These are phyloP conservation scores for Melangyna quadrimaculata DNA, from an alignment of 2,888 invertebrate species.

Conservation along the genomic window DNA sequence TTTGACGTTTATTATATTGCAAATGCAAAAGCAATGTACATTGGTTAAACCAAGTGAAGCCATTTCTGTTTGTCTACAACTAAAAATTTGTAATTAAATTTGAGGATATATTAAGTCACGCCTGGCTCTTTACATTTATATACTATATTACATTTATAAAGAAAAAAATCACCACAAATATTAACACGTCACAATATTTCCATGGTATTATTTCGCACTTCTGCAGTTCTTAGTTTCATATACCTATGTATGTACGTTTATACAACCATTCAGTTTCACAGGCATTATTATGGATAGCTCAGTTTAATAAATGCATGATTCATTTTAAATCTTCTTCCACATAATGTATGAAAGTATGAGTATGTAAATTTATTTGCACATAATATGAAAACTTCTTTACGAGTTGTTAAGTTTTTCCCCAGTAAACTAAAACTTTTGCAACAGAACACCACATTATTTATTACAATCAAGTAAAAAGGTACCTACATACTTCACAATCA, in stretches of 20 bases:
- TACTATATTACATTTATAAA: too few species aligned
- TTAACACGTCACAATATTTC: too few species aligned
- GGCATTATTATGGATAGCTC: not conserved
- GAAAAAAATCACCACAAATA: too few species aligned
- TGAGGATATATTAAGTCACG: too few species aligned
- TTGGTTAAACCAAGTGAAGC: too few species aligned
- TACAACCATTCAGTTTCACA: not conserved
- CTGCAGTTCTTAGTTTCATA: not conserved
- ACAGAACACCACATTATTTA: not conserved
- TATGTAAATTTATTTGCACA: not conserved
- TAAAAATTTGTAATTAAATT: too few species aligned
- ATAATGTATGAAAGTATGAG: not conserved
- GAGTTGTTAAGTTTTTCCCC: not conserved
- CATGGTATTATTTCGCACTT: too few species aligned
- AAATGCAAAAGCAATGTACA: too few species aligned
- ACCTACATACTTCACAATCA: not conserved
- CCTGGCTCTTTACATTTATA: too few species aligned
- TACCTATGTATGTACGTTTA: too few species aligned
- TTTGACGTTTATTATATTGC: too few species aligned
- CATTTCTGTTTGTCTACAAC: too few species aligned
- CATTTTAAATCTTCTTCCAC: not conserved
- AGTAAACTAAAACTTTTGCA: slow-evolving; percentile 2
- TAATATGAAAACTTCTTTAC: not conserved
- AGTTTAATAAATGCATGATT: not conserved
- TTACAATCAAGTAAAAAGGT: not conserved